Evolutionary conservation across 2,113 vertebrate species (phyloP), one percentile per base, ranked within the genome.

Genomic region (Equus przewalskii): DNA sequence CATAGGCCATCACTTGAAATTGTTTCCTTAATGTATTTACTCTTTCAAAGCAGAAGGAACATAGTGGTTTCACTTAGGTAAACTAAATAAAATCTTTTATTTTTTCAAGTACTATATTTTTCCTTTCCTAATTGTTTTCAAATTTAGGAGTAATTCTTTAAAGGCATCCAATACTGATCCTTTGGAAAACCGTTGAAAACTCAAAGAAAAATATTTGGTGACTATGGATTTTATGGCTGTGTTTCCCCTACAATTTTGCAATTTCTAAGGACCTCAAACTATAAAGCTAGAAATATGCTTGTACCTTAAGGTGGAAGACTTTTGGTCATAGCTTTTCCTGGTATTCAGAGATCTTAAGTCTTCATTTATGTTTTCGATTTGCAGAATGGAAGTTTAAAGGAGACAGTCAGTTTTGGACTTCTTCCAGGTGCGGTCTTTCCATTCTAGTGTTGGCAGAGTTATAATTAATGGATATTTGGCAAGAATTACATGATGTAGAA

Each of bases 341-440:
- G 13, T 96, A 58, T 56, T 96, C 54, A 89, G n/a, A 58, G 33
- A 89, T 92, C 94, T 76, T 95, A 89, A 85, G 85, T 93, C 21
- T 89, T 92, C 24, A 72, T 62, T 94, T 89, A 73, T 82, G 15
- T 91, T 89, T 97, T 95, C 28, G 72, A 0, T 93, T 97, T 95
- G 58, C 56, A 91, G 72, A 91, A 30, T 65, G 24, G 62, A 81
- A 93, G 12, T 80, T 82, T 92, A 89, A 76, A 89, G 36, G 16
- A 89, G n/a, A 81, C 5, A 60, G 58, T 91, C 72, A 88, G 0
- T 78, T 96, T 86, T 86, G 56, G 15, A 81, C 69, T 95, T 85
- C 44, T 72, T 95, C 33, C 75, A 85, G 60, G 13, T 76, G 0
- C 3, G 73, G 26, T 92, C n/a, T 94, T 83, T 80, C 51, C 26